phyloP scores from a whole-genome alignment of 2,888 invertebrate species.

The Mystacides longicornis region DNA sequence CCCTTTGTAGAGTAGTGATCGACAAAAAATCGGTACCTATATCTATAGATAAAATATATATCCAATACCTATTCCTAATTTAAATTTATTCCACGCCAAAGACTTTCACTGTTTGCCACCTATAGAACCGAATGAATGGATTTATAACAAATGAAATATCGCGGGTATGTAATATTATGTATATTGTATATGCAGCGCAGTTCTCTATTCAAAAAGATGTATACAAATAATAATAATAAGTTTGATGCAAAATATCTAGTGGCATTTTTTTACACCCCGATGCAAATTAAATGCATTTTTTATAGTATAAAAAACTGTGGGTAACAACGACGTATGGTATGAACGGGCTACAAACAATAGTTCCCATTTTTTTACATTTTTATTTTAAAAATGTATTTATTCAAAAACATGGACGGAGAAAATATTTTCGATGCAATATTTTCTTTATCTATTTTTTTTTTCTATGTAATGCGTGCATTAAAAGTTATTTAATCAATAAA shows the following conservation, averaged over 20 bases:
- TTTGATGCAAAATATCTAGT: slow-evolving; percentile 18
- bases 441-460: too few relatives aligned
- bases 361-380: not conserved
- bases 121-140: slow-evolving; percentile 24
- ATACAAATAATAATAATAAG: slow-evolving; percentile 20
- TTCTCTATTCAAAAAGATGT: slow-evolving; percentile 20
- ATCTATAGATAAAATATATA: too few relatives aligned
- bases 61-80: slow-evolving; percentile 20
- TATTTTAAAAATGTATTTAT: too few relatives aligned
- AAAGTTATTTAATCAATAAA: too few relatives aligned
- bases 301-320: slow-evolving; percentile 21
- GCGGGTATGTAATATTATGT: too few relatives aligned
- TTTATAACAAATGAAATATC: slow-evolving; percentile 26
- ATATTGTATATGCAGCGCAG: slow-evolving; percentile 20
- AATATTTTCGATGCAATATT: too few relatives aligned
- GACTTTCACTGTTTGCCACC: slow-evolving; percentile 20
- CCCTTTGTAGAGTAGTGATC: too few relatives aligned
- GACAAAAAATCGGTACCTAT: too few relatives aligned
- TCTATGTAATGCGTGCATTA: too few relatives aligned
- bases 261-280: slow-evolving; percentile 23
- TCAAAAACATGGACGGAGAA: too few relatives aligned
- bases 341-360: not conserved
- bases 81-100: slow-evolving; percentile 25
- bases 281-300: slow-evolving; percentile 26
- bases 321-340: slow-evolving; percentile 13